Percentiles rank a stretch among this genome's conserved stretches.
These are phyloP conservation scores for Rhodophaea formosa DNA, from an alignment of 2,888 invertebrate species.

Conservation along the genomic window DNA sequence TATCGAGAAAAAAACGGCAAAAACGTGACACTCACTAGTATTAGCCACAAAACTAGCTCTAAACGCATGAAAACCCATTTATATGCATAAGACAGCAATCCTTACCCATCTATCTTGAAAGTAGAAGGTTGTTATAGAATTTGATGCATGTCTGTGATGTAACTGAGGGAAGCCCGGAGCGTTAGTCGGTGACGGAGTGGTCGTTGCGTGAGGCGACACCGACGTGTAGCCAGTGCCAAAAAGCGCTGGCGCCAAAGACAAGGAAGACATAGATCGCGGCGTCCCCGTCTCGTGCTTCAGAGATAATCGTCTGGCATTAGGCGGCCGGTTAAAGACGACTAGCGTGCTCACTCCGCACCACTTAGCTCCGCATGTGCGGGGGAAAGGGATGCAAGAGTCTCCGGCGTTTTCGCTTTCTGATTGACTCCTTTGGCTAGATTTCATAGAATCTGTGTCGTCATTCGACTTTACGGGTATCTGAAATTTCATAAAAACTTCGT, in stretches of 20 bases:
- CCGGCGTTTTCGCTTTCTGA: conserved; percentile 77
- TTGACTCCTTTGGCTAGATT: conserved; percentile 71
- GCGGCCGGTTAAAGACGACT: conserved; percentile 91
- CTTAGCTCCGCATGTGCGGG: conserved; percentile 94
- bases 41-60: too few relatives aligned
- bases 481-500: conserved; percentile 21
- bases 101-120: conserved; percentile 87
- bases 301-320: conserved; percentile 85
- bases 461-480: conserved; percentile 81
- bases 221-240: conserved; percentile 63
- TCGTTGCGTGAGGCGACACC: conserved; percentile 73
- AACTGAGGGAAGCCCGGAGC: conserved; percentile 72
- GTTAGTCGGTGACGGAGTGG: conserved; percentile 76
- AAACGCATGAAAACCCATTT: too few relatives aligned
- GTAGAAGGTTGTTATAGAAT: conserved; percentile 89
- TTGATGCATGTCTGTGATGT: conserved; percentile 74
- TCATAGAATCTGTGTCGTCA: conserved; percentile 74
- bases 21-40: too few relatives aligned
- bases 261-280: conserved; percentile 81
- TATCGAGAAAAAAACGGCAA: too few relatives aligned
- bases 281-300: conserved; percentile 87
- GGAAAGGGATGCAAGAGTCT: conserved; percentile 95
- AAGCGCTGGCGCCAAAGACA: conserved; percentile 62
- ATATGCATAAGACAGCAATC: neutral
- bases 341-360: conserved; percentile 94